These are phyloP conservation scores for Salminus brasiliensis DNA, from an alignment of 2,113 vertebrate genomes.

Conservation along the genomic window DNA sequence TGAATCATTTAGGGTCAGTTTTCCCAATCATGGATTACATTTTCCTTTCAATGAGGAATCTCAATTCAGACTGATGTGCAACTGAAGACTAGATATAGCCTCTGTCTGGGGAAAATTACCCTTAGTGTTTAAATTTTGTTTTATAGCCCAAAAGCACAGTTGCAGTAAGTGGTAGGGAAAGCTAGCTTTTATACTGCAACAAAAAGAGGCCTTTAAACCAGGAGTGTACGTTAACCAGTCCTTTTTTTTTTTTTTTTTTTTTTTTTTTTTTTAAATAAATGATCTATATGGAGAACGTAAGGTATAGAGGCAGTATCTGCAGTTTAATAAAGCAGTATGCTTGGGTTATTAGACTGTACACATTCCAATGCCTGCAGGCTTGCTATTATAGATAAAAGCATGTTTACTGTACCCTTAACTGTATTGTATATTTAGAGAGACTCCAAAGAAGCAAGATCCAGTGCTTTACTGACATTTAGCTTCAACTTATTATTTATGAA, in stretches of 20 bases:
- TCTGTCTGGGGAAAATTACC: no score
- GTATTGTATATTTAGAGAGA: background rate
- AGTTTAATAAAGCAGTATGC: background rate
- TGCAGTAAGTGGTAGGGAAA: background rate
- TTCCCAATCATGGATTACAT: no score
- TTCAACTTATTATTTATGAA: conserved; percentile 1
- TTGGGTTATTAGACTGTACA: background rate
- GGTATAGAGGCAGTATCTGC: background rate
- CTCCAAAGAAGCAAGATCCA: no score
- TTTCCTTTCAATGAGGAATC: no score
- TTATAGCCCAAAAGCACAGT: background rate
- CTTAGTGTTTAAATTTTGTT: background rate
- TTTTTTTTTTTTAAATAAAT: background rate
- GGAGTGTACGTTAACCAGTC: background rate
- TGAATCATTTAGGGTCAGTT: no score
- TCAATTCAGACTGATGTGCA: no score
- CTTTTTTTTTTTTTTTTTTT: background rate
- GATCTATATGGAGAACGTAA: background rate
- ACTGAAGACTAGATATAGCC: no score
- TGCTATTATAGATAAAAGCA: background rate
- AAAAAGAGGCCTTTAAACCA: background rate
- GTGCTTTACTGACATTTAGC: background rate
- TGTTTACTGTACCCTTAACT: background rate
- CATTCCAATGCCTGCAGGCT: background rate
- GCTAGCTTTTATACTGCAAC: background rate